Percentiles rank a stretch among this genome's conserved stretches.
Evolutionary conservation across 2,113 vertebrate genomes (phyloP).

Genomic region (Hystrix brachyura): DNA sequence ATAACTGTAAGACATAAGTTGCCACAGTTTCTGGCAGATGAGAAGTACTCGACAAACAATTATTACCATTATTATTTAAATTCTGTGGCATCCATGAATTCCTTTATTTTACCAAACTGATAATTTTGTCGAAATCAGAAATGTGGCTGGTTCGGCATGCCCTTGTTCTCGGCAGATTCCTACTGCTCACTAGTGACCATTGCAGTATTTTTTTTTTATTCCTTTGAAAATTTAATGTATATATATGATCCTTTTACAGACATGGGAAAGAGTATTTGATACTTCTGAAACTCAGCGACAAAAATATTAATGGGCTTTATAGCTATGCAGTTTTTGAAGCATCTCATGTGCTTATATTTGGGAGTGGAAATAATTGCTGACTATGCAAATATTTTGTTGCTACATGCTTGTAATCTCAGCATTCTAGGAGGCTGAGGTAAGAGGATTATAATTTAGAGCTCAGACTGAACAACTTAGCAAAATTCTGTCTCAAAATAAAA

Average conservation of each 20-base stretch:
- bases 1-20: too few species aligned
- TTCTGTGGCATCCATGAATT: background rate
- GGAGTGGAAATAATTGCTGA: constrained; percentile 7
- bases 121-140: constrained; percentile 30
- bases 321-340: background rate
- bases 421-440: background rate
- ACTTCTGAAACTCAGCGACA: background rate
- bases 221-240: background rate
- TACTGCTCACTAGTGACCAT: background rate
- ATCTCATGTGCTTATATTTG: background rate
- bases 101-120: background rate
- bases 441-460: background rate
- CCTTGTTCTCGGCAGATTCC: background rate
- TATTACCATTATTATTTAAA: background rate
- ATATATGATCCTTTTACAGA: background rate
- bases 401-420: background rate
- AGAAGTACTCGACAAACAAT: background rate
- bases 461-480: background rate
- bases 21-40: background rate
- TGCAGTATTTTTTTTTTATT: background rate
- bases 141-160: background rate
- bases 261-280: background rate
- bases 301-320: background rate
- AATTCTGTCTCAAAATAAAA: background rate
- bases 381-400: background rate